These are phyloP conservation scores for Hydroisotoma schaefferi DNA, from an alignment of 2,888 invertebrate genomes.

Conservation along the genomic window DNA sequence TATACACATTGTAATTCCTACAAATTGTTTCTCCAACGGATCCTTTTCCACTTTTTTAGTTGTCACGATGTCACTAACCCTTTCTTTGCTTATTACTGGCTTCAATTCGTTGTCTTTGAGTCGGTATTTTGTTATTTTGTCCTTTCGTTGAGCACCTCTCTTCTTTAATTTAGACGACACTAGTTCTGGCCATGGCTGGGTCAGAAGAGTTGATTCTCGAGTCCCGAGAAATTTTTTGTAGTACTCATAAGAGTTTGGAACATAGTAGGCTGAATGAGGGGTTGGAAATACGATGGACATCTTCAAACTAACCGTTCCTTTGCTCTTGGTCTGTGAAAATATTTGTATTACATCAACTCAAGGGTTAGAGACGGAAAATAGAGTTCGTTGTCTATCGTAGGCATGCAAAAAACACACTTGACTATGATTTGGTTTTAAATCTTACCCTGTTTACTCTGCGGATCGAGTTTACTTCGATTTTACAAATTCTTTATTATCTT, in stretches of 20 bases:
- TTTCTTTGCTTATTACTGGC: neutral
- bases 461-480: too few relatives aligned
- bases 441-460: too few relatives aligned
- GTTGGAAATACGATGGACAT: constrained; percentile 1
- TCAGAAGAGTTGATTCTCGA: neutral
- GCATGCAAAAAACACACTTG: too few relatives aligned
- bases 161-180: neutral
- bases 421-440: too few relatives aligned
- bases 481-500: too few relatives aligned
- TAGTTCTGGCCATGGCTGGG: neutral
- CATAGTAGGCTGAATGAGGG: neutral
- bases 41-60: constrained; percentile 1
- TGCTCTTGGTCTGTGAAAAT: neutral
- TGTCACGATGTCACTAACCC: neutral
- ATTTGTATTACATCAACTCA: too few relatives aligned
- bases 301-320: too few relatives aligned
- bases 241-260: neutral
- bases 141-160: neutral
- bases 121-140: neutral
- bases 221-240: neutral
- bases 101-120: neutral
- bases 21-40: neutral
- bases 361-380: too few relatives aligned
- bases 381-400: too few relatives aligned
- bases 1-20: neutral